Base-by-base conservation (phyloP, 2,888 invertebrate genomes). In the Lymantria dispar region DNA sequence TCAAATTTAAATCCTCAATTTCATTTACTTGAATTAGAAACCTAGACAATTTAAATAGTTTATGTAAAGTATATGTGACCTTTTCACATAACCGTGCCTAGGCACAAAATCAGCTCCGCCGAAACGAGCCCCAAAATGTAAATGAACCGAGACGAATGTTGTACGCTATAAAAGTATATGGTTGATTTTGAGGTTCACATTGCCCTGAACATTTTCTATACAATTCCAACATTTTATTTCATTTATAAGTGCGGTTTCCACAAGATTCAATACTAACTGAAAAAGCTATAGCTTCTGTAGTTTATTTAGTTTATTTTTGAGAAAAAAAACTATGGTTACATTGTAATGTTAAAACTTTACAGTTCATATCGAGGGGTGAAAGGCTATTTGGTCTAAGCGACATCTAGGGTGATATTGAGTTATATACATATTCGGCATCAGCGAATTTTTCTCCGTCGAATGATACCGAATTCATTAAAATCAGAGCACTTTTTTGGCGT, bases 161-260 rank as follows among this genome's bases (percentile, higher is more conserved):
- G 63, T 64, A 63, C 64, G 60, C 60, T 56, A 71, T 75, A 74
- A 74, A 70, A 72, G 60, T 58, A 65, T 73, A 73, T 73, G 72
- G 67, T 64, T 68, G 62, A 67, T 69, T 64, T 67, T 66, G 61
- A 59, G 54, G 54, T 61, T 64, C 57, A 56, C 59, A 65, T 52
- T 53, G 56, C 46, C 47, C 50, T 45, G 54, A 47, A 57, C 49
- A 53, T 54, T 48, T 60, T 61, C 68, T 62, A 44, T 51, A 62
- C 59, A 52, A 62, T 56, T 54, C 58, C 58, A 56, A 54, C 54
- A 52, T 66, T 70, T 70, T 72, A 72, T 70, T 68, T 60, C 63
- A 56, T 58, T 55, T 53, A 62, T 56, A 56, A 48, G 48, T 41
- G 50, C 61, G 54, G 33, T 53, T 61, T 64, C 62, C 59, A 64